A percentile compares a stretch with the other conserved stretches of the same genome.
Evolutionary conservation across 2,113 vertebrate genomes (phyloP).

Genomic region (Columbina picui): DNA sequence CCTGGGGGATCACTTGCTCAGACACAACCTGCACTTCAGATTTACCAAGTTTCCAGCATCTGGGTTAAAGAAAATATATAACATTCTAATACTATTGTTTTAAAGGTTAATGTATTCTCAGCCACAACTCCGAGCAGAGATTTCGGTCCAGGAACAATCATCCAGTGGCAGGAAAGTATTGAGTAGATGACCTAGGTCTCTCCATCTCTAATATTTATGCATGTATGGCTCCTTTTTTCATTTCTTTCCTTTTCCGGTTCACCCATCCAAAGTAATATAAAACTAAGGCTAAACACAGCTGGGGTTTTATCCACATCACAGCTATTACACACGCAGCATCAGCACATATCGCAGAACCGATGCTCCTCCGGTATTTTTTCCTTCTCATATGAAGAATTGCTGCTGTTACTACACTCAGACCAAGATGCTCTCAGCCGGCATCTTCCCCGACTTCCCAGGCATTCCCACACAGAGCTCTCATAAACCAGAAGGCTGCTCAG

Average conservation of each 20-base stretch:
- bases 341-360: not conserved
- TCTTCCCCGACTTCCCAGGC: not conserved
- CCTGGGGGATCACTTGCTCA: not conserved
- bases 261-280: not conserved
- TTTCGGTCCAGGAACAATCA: conserved; percentile 35
- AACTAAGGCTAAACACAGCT: not conserved
- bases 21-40: not conserved
- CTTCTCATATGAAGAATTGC: not conserved
- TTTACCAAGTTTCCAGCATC: not conserved
- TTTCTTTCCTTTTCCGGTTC: conserved; percentile 53
- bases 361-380: not conserved
- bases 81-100: conserved; percentile 38
- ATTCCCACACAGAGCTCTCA: fast-evolving
- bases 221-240: not conserved
- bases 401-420: not conserved
- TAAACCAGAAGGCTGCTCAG: not conserved
- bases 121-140: not conserved
- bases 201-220: conserved; percentile 16
- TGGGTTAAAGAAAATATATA: conserved; percentile 27
- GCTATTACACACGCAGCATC: not conserved
- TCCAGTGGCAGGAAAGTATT: not conserved
- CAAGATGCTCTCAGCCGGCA: not conserved
- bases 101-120: conserved; percentile 72
- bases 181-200: conserved; percentile 25
- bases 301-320: not conserved